phyloP scores from a whole-genome alignment of 1,140 invertebrate genomes.

The Helicoverpa armigera region DNA sequence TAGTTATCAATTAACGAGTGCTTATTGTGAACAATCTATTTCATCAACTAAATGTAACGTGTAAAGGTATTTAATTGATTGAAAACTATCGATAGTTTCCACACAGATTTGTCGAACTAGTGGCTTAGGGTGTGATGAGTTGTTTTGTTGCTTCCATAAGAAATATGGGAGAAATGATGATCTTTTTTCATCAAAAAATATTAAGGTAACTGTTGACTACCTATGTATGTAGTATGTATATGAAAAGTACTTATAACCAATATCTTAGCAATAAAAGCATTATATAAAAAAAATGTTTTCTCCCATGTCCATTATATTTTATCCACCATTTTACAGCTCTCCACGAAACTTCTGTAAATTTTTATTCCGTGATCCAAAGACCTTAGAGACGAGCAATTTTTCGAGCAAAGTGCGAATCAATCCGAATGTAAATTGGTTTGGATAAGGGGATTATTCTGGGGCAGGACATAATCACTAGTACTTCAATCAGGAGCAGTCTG shows the following conservation, averaged over 20 bases:
- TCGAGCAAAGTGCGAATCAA: slow-evolving; percentile 21
- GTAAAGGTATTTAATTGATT: no score
- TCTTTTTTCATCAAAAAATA: background rate
- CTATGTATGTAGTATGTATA: no score
- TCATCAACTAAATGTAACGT: no score
- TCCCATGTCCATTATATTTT: background rate
- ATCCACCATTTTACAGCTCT: background rate
- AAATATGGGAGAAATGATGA: no score
- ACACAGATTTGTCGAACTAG: no score
- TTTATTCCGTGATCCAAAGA: background rate
- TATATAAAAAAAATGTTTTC: background rate
- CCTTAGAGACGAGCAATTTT: slow-evolving; percentile 42
- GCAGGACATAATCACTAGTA: slow-evolving; percentile 10
- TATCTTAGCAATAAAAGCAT: no score
- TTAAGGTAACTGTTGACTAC: background rate
- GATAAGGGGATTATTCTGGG: slow-evolving; percentile 30
- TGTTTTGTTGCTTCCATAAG: no score
- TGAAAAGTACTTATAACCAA: no score
- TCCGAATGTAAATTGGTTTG: slow-evolving; percentile 40
- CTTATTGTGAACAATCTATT: no score
- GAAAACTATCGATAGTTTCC: no score
- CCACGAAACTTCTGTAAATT: background rate
- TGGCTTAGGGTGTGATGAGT: no score
- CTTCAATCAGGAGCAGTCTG: slow-evolving; percentile 9
- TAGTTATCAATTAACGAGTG: no score